A percentile compares a stretch with the other conserved stretches of the same genome.
phyloP scores from a whole-genome alignment of 2,113 vertebrate species.

The Malurus alboscapulatus region DNA sequence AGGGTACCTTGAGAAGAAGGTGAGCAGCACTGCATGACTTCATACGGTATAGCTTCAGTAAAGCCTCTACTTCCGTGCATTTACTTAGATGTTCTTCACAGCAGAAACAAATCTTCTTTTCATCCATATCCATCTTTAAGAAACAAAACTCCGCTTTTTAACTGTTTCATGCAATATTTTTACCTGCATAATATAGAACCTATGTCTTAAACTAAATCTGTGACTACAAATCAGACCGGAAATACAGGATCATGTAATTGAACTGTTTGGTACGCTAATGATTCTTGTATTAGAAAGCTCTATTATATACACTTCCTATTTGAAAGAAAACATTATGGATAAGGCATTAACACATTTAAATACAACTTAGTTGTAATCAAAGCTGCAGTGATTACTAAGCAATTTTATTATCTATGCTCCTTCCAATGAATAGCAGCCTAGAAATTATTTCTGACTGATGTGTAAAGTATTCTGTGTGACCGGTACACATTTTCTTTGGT shows the following conservation, averaged over 20 bases:
- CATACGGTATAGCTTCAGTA: constrained; percentile 76
- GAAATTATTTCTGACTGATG: background rate
- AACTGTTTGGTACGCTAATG: background rate
- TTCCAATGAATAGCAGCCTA: background rate
- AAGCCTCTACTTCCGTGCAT: constrained; percentile 78
- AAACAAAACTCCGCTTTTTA: background rate
- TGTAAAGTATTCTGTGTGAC: background rate
- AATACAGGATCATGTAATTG: background rate
- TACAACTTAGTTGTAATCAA: background rate
- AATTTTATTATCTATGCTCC: background rate
- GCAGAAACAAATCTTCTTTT: constrained; percentile 81
- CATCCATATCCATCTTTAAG: constrained; percentile 73
- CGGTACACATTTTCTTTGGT: background rate
- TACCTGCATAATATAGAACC: background rate
- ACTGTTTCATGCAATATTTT: background rate
- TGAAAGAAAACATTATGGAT: background rate
- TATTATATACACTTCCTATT: background rate
- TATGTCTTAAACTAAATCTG: background rate
- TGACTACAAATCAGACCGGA: background rate
- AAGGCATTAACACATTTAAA: background rate
- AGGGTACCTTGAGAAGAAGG: constrained; percentile 82
- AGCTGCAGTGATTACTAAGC: background rate
- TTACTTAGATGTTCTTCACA: constrained; percentile 76
- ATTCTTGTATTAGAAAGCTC: background rate
- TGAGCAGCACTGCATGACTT: constrained; percentile 80